Evolutionary conservation across 1,140 invertebrate species (phyloP).

Genomic region (Hycleus phaleratus): DNA sequence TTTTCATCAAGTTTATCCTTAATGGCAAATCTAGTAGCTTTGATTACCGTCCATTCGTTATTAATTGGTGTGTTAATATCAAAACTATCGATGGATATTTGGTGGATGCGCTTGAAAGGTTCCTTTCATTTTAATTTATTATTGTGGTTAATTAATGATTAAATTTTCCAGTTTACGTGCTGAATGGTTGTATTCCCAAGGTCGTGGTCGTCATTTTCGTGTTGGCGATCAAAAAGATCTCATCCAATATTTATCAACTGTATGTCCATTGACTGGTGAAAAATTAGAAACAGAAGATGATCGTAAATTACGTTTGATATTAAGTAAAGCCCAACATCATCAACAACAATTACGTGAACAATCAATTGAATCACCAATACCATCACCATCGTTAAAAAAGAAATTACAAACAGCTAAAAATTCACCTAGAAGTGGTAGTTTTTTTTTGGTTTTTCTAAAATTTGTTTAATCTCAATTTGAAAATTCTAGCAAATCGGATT

Average conservation of each 20-base stretch:
- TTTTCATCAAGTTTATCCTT: not conserved
- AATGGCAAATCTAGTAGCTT: conserved; percentile 59
- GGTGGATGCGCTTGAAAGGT: conserved; percentile 85
- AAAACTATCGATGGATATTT: conserved; percentile 82
- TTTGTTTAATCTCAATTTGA: conserved; percentile 7
- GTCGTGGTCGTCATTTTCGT: conserved; percentile 77
- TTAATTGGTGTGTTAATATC: conserved; percentile 87
- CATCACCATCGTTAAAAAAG: conserved; percentile 33
- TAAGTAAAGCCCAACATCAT: conserved; percentile 85
- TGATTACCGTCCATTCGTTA: conserved; percentile 85
- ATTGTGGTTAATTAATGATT: not conserved
- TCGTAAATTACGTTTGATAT: conserved; percentile 72
- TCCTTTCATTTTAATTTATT: not conserved
- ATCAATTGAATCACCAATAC: conserved; percentile 28
- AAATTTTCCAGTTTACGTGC: conserved; percentile 66
- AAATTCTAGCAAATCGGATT: conserved; percentile 40
- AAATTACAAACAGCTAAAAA: conserved; percentile 37
- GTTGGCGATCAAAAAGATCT: conserved; percentile 74
- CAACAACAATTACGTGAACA: conserved; percentile 69
- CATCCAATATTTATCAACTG: conserved; percentile 72
- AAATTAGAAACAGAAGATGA: conserved; percentile 76
- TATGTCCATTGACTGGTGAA: conserved; percentile 67
- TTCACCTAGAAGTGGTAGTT: conserved; percentile 49
- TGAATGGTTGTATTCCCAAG: conserved; percentile 93
- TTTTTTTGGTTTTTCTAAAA: not conserved